Percentiles rank a stretch among this genome's conserved stretches.
Conservation (phyloP, 2,797 vertebrate genomes). For the Anguilla megastoma region DNA sequence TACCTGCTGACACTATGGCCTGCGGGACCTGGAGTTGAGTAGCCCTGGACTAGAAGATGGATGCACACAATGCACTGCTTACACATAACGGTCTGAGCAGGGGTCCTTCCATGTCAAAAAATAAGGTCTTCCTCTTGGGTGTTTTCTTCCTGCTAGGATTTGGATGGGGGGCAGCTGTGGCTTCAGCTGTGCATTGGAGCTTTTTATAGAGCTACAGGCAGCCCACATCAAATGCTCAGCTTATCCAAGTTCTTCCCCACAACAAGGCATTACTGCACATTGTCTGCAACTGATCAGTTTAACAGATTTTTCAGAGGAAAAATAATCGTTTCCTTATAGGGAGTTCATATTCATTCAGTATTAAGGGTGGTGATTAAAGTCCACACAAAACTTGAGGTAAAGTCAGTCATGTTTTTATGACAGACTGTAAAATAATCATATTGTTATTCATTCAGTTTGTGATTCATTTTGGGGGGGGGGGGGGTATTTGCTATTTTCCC, state of each 20-base stretch:
- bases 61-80: neutral
- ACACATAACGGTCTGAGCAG: neutral
- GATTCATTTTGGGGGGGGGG: too few species aligned
- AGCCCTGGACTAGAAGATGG: neutral
- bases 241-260: slow-evolving; percentile 65
- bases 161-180: slow-evolving; percentile 64
- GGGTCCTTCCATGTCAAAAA: slow-evolving; percentile 25
- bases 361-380: neutral
- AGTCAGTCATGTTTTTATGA: neutral
- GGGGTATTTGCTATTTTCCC: too few species aligned
- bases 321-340: neutral
- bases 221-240: slow-evolving; percentile 61
- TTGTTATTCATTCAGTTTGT: neutral
- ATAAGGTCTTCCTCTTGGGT: neutral
- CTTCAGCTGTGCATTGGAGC: slow-evolving; percentile 63
- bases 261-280: slow-evolving; percentile 38
- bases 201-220: slow-evolving; percentile 70
- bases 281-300: slow-evolving; percentile 22
- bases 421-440: neutral
- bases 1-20: too few species aligned
- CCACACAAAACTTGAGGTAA: neutral
- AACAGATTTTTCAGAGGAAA: slow-evolving; percentile 13
- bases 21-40: neutral
- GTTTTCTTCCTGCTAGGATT: slow-evolving; percentile 36
- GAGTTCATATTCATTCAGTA: neutral